These are phyloP conservation scores for Rhinoptilus africanus DNA, from an alignment of 2,113 vertebrate genomes.

Conservation along the genomic window DNA sequence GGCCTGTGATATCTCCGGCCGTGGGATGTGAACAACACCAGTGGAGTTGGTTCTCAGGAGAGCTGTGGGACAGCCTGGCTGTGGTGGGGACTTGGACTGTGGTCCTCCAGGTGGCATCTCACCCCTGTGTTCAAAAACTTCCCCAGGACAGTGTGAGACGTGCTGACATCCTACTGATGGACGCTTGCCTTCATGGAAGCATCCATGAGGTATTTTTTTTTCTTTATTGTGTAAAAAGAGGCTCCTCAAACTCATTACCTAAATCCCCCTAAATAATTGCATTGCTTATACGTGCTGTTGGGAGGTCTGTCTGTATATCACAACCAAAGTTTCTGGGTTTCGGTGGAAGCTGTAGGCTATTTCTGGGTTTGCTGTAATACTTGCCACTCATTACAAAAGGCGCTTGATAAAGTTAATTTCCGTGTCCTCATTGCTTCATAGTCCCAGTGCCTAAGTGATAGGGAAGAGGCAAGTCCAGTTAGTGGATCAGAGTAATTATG, in stretches of 20 bases:
- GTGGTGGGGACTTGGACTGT: rapidly evolving
- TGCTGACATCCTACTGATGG: not conserved
- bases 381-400: not conserved
- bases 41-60: not conserved
- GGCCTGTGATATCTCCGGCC: not conserved
- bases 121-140: not conserved
- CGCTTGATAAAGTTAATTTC: not conserved
- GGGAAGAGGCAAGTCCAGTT: not conserved
- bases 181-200: not conserved
- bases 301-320: not conserved
- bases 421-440: not conserved
- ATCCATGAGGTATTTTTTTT: not conserved
- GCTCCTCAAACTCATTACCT: not conserved
- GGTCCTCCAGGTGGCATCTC: not conserved
- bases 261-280: not conserved
- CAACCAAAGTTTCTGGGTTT: not conserved
- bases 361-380: not conserved
- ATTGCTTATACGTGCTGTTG: not conserved
- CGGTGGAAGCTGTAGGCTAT: not conserved
- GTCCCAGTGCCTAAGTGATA: not conserved
- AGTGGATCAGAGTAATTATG: not conserved
- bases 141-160: not conserved
- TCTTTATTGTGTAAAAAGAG: not conserved
- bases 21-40: not conserved
- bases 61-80: not conserved